Conservation (phyloP, 2,797 vertebrate species). For the Mormyrus proboscirostris region DNA sequence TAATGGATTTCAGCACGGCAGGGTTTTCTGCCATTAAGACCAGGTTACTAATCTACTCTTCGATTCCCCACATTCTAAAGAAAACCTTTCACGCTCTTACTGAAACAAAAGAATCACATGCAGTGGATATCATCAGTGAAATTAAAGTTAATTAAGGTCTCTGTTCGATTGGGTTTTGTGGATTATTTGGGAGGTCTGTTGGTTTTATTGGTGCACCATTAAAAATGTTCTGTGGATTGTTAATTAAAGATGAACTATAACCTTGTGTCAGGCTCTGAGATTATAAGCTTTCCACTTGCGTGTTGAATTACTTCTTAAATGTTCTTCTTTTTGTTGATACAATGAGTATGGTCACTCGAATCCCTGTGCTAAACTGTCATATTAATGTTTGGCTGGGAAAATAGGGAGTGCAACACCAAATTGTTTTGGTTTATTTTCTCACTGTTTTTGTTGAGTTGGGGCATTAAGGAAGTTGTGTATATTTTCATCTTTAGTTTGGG, state of each 20-base stretch:
- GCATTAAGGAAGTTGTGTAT: background rate
- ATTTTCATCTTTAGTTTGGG: background rate
- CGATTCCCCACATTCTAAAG: background rate
- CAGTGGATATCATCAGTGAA: background rate
- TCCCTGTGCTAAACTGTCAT: background rate
- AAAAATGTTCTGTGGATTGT: background rate
- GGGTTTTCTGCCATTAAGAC: background rate
- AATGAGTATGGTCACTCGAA: background rate
- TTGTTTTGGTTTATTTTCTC: background rate
- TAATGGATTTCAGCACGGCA: background rate
- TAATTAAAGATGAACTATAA: background rate
- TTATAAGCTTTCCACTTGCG: background rate
- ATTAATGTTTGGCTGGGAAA: background rate
- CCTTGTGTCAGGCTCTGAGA: background rate
- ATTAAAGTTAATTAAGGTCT: background rate
- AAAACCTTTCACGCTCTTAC: background rate
- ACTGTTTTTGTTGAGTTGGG: background rate
- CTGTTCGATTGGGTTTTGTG: background rate
- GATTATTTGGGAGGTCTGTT: background rate
- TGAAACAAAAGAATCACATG: background rate
- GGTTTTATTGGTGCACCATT: background rate
- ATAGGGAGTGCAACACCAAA: background rate
- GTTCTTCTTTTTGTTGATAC: background rate
- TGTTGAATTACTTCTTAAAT: background rate
- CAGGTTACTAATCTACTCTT: background rate